These are phyloP conservation scores for Cataglyphis rosenhaueri DNA, from an alignment of 2,888 invertebrate genomes.

Conservation along the genomic window DNA sequence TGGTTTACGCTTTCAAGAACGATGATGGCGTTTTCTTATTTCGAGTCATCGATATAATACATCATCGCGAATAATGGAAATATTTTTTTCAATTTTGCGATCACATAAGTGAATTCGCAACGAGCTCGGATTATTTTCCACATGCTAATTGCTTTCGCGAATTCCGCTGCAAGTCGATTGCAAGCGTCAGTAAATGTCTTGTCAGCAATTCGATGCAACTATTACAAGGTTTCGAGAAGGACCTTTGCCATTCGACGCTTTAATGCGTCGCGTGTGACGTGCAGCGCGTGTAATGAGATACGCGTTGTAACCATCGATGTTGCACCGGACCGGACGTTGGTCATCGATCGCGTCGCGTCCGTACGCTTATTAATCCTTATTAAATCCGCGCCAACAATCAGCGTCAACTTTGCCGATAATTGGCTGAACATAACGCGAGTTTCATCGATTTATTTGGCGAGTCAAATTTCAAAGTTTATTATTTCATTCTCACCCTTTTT, in stretches of 20 bases:
- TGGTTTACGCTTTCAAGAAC: background rate
- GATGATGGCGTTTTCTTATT: no score
- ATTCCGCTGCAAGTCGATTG: constrained; percentile 34
- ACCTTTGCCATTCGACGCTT: constrained; percentile 61
- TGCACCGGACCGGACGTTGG: constrained; percentile 65
- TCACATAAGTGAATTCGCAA: background rate
- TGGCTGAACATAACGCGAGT: background rate
- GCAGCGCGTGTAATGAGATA: constrained; percentile 49
- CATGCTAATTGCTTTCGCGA: constrained; percentile 61
- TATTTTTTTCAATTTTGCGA: background rate
- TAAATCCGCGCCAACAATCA: constrained; percentile 28
- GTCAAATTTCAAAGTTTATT: constrained; percentile 26
- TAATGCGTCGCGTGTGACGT: constrained; percentile 27
- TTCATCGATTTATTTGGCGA: constrained; percentile 21
- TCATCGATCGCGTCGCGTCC: constrained; percentile 58
- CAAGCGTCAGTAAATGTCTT: constrained; percentile 30
- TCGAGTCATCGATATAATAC: background rate
- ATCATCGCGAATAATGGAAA: background rate
- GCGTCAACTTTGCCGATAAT: constrained; percentile 13
- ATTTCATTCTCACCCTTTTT: constrained; percentile 6
- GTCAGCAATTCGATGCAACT: constrained; percentile 71
- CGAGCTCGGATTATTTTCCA: constrained; percentile 5
- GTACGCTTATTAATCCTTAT: background rate
- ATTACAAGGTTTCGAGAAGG: constrained; percentile 76
- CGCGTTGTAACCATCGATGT: constrained; percentile 69